Conservation (phyloP, 92 coral and sea anemone genomes). For the Zoanthus sociatus region DNA sequence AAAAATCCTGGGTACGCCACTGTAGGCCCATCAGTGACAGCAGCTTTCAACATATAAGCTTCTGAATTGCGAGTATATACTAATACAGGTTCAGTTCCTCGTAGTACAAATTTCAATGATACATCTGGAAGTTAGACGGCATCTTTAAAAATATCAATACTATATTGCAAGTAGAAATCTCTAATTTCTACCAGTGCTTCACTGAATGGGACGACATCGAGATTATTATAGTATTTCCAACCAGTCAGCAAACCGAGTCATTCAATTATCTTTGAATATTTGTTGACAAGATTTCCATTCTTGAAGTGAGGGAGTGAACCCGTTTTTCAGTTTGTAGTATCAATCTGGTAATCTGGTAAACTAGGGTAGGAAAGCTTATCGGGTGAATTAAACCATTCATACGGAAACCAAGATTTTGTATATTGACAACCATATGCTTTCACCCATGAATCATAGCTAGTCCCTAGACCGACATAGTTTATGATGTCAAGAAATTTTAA, state of each 20-base stretch:
- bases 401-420: too few species aligned
- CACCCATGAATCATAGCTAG: too few species aligned
- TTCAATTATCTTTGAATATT: not conserved
- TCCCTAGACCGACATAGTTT: too few species aligned
- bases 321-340: not conserved
- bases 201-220: slow-evolving; percentile 16
- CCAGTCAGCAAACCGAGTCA: slow-evolving; percentile 14
- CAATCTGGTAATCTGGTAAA: not conserved
- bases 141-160: slow-evolving; percentile 30
- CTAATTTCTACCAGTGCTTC: slow-evolving; percentile 24
- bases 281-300: slow-evolving; percentile 8
- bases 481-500: too few species aligned
- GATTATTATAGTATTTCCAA: slow-evolving; percentile 28
- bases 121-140: not conserved
- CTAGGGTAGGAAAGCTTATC: too few species aligned
- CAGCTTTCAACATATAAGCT: too few species aligned
- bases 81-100: not conserved
- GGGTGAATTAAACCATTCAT: too few species aligned
- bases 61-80: too few species aligned
- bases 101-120: not conserved
- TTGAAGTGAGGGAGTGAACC: not conserved
- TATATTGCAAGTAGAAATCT: not conserved
- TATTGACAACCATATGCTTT: too few species aligned
- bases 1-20: too few species aligned
- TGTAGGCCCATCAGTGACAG: too few species aligned